Base-by-base conservation (phyloP, 2,888 invertebrate genomes). In the Caenorhabditis becei region DNA sequence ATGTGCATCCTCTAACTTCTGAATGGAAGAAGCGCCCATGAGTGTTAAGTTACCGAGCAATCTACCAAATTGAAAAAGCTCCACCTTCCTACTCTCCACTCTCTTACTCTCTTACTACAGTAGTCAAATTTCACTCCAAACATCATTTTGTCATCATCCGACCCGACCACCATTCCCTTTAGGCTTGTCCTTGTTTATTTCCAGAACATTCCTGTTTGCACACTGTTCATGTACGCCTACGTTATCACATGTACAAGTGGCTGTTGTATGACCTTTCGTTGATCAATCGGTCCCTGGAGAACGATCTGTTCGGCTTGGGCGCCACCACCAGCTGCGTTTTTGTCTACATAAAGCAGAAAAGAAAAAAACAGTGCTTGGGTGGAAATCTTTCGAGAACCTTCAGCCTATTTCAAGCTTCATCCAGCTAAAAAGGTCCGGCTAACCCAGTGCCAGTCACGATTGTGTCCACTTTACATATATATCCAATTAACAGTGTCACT, bases 401-500 rank as follows among this genome's bases (percentile, higher is more conserved):
- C n/a, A n/a, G n/a, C n/a, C n/a, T n/a, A n/a, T n/a, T n/a, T n/a
- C n/a, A n/a, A n/a, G n/a, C n/a, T n/a, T n/a, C n/a, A n/a, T n/a
- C n/a, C n/a, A n/a, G n/a, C n/a, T n/a, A n/a, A n/a, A n/a, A n/a
- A n/a, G n/a, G n/a, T 11, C 14, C 16, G 32, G 14, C 18, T 14
- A 28, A 35, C 24, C 63, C 72, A 49, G 63, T 56, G 72, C 65
- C 72, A 72, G 63, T 65, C 63, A 72, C 72, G 47, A 65, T 62
- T 72, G 56, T 72, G 62, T 72, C 63, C 54, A 72, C 63, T 63
- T 63, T 63, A 71, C 62, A 54, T 71, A 71, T 53, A 71, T 63
- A 62, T 63, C 72, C 56, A 72, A 72, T 72, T 72, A 72, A 72
- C 72, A 65, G 72, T 72, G 72, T 72, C 72, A 72, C 72, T 72